Percentiles rank a stretch among this genome's conserved stretches.
These are phyloP conservation scores for Xestia xanthographa DNA, from an alignment of 2,888 invertebrate species.

Conservation along the genomic window DNA sequence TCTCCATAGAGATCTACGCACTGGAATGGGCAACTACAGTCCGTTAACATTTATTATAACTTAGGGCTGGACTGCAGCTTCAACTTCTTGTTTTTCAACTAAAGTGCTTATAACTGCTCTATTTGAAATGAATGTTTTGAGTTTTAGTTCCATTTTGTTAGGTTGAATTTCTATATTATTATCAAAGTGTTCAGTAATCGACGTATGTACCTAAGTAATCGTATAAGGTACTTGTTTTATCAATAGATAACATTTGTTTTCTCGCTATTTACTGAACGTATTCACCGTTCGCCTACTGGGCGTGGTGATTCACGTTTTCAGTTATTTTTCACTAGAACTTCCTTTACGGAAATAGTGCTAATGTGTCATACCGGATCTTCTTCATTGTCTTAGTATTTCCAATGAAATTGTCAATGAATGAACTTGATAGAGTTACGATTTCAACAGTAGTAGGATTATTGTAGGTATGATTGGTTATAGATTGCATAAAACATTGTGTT, in stretches of 20 bases:
- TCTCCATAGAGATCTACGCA: no score
- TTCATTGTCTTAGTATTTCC: conserved; percentile 20
- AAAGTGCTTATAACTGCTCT: neutral
- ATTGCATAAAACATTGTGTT: neutral
- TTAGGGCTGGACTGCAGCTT: neutral
- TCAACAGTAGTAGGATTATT: conserved; percentile 11
- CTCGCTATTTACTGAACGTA: conserved; percentile 60
- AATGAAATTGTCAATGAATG: conserved; percentile 16
- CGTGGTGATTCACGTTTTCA: conserved; percentile 56
- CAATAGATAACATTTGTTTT: conserved; percentile 71
- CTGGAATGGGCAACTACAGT: neutral
- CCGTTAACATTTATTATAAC: neutral
- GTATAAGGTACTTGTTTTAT: conserved; percentile 63
- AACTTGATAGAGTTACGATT: neutral
- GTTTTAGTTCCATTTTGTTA: conserved; percentile 1
- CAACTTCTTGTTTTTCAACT: neutral
- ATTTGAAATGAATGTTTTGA: neutral
- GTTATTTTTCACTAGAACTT: conserved; percentile 50
- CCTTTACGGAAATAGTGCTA: conserved; percentile 47
- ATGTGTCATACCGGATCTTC: conserved; percentile 62
- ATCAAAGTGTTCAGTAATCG: conserved; percentile 33
- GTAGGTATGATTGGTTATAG: neutral
- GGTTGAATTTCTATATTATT: conserved; percentile 19
- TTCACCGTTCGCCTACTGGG: conserved; percentile 51
- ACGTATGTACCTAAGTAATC: conserved; percentile 27